Percentiles rank a stretch among this genome's conserved stretches.
phyloP scores from a whole-genome alignment of 2,888 invertebrate species.

The Ormyrus labotus region DNA sequence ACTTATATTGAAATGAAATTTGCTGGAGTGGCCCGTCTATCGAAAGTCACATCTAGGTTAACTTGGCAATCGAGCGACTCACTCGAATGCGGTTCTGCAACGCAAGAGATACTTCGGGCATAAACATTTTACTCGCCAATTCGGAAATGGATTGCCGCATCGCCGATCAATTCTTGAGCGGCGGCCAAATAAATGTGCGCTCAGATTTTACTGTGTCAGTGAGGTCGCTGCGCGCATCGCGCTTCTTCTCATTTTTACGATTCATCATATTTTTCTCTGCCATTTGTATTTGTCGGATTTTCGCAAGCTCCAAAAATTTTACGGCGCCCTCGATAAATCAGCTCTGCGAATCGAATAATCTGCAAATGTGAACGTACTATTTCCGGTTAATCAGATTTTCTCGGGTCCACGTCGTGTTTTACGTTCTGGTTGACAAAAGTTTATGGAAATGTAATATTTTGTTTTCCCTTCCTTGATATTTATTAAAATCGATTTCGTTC shows the following conservation, averaged over 20 bases:
- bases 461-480: too few relatives aligned
- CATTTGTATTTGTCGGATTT: background rate
- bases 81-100: slow-evolving; percentile 8
- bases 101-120: slow-evolving; percentile 15
- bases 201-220: slow-evolving; percentile 22
- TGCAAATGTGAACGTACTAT: too few relatives aligned
- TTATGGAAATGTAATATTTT: too few relatives aligned
- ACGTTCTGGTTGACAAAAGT: too few relatives aligned
- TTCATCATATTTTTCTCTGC: slow-evolving; percentile 17
- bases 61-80: slow-evolving; percentile 37
- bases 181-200: slow-evolving; percentile 38
- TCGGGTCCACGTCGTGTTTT: too few relatives aligned
- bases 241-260: background rate
- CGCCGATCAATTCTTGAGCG: slow-evolving; percentile 36
- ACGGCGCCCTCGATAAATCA: too few relatives aligned
- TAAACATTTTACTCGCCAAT: slow-evolving; percentile 54
- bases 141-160: slow-evolving; percentile 54
- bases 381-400: too few relatives aligned
- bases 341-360: too few relatives aligned
- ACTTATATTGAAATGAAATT: slow-evolving; percentile 47
- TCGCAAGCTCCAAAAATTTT: background rate
- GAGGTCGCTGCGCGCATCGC: background rate
- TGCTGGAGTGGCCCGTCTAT: slow-evolving; percentile 27
- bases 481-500: too few relatives aligned
- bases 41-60: slow-evolving; percentile 34